Percentiles rank a stretch among this genome's conserved stretches.
These are phyloP conservation scores for Sebastiscus albofasciatus DNA, from an alignment of 2,797 vertebrate genomes.

Conservation along the genomic window DNA sequence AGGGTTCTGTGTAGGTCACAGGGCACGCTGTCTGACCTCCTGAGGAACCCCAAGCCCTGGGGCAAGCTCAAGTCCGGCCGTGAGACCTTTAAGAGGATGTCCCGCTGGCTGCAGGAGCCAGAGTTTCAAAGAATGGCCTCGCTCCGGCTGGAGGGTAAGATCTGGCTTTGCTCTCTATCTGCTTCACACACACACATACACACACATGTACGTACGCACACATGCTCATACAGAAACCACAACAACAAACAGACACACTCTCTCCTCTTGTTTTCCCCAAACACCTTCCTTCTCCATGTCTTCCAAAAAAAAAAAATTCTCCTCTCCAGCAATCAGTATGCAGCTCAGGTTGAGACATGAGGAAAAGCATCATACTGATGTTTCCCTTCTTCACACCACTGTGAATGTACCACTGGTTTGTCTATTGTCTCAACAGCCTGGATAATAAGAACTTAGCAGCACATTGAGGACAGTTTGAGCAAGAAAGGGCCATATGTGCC, in stretches of 20 bases:
- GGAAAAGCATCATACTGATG: slow-evolving; percentile 62
- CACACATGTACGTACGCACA: not conserved
- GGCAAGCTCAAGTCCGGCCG: slow-evolving; percentile 90
- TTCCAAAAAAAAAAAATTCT: slow-evolving; percentile 53
- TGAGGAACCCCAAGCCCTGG: slow-evolving; percentile 91
- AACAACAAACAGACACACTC: slow-evolving; percentile 61
- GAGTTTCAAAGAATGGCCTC: slow-evolving; percentile 91
- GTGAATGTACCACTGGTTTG: slow-evolving; percentile 12
- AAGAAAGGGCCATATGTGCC: slow-evolving; percentile 68
- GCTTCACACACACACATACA: not conserved
- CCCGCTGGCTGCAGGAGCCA: slow-evolving; percentile 89
- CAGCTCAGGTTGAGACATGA: slow-evolving; percentile 67
- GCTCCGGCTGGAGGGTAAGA: slow-evolving; percentile 90
- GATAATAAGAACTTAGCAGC: slow-evolving; percentile 47
- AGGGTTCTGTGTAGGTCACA: slow-evolving; percentile 88
- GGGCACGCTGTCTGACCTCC: slow-evolving; percentile 89
- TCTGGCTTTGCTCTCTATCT: slow-evolving; percentile 57
- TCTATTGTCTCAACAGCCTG: slow-evolving; percentile 57
- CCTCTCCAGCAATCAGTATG: slow-evolving; percentile 70
- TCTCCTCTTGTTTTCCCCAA: slow-evolving; percentile 66
- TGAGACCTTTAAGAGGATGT: slow-evolving; percentile 91
- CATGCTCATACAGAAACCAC: slow-evolving; percentile 29
- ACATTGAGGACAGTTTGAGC: slow-evolving; percentile 55
- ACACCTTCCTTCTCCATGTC: slow-evolving; percentile 59
- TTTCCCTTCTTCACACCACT: slow-evolving; percentile 39